Evolutionary conservation across 2,797 vertebrate species (phyloP).

Genomic region (Melanotaenia nigrans): DNA sequence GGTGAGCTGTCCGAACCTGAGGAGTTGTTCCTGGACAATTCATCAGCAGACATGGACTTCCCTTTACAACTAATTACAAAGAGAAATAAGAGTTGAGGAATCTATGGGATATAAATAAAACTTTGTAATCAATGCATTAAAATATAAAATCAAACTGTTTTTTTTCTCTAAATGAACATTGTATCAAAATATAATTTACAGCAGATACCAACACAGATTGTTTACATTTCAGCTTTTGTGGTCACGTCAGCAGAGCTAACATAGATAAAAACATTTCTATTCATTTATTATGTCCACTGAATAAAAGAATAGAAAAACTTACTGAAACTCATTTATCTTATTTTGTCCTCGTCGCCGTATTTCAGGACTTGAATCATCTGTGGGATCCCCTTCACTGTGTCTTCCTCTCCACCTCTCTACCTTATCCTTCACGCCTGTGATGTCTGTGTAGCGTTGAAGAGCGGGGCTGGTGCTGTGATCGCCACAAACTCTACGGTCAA

Average conservation of each 20-base stretch:
- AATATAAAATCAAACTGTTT: not conserved
- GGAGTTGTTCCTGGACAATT: conserved; percentile 79
- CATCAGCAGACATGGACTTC: conserved; percentile 83
- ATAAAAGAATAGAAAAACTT: conserved; percentile 32
- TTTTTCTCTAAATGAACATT: not conserved
- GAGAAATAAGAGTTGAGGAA: conserved; percentile 7
- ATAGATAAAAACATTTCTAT: not conserved
- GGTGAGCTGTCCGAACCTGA: conserved; percentile 79
- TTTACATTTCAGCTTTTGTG: not conserved
- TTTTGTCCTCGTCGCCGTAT: not conserved
- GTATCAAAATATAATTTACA: not conserved
- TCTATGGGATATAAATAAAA: conserved; percentile 4
- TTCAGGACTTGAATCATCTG: conserved; percentile 66
- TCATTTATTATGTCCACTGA: not conserved
- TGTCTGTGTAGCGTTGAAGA: conserved; percentile 85
- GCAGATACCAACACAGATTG: not conserved
- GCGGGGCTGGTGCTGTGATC: conserved; percentile 45
- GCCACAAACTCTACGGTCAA: conserved; percentile 38
- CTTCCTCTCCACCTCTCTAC: conserved; percentile 87
- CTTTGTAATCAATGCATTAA: not conserved
- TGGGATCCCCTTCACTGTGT: conserved; percentile 73
- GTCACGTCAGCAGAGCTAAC: not conserved
- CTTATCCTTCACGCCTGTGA: conserved; percentile 80
- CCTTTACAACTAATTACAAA: conserved; percentile 62
- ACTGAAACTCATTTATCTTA: conserved; percentile 54